Conservation (phyloP, 2,888 invertebrate genomes). For the Vannuccia rotundouncinata region DNA sequence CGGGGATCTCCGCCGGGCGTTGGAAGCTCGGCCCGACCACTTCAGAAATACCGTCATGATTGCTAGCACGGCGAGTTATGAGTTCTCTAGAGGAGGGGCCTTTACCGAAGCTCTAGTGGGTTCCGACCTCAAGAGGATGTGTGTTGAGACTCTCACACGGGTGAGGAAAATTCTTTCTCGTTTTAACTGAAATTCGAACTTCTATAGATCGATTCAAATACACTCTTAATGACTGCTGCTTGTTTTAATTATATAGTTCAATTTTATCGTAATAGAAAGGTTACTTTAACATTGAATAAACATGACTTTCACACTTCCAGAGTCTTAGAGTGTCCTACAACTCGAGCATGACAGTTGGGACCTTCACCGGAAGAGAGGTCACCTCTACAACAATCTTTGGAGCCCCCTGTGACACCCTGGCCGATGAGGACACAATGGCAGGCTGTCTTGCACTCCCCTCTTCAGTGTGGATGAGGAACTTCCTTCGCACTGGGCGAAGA, state of each 20-base stretch:
- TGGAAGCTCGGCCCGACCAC: slow-evolving; percentile 43
- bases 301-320: neutral
- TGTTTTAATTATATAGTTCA: too few species aligned
- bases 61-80: slow-evolving; percentile 51
- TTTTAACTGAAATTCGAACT: neutral
- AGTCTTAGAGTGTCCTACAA: neutral
- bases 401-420: slow-evolving; percentile 57
- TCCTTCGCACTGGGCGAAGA: neutral
- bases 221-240: neutral
- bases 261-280: too few species aligned
- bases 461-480: slow-evolving; percentile 53
- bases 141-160: neutral
- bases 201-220: neutral
- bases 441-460: slow-evolving; percentile 60
- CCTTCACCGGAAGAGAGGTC: slow-evolving; percentile 38
- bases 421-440: neutral
- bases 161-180: too few species aligned
- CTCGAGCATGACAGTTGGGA: neutral
- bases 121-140: neutral
- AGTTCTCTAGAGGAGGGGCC: slow-evolving; percentile 51
- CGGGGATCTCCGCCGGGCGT: slow-evolving; percentile 45
- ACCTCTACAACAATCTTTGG: slow-evolving; percentile 57
- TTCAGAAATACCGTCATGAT: slow-evolving; percentile 54
- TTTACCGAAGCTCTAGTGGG: neutral
- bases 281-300: too few species aligned